phyloP scores from a whole-genome alignment of 2,113 vertebrate species.

The Tiliqua scincoides region DNA sequence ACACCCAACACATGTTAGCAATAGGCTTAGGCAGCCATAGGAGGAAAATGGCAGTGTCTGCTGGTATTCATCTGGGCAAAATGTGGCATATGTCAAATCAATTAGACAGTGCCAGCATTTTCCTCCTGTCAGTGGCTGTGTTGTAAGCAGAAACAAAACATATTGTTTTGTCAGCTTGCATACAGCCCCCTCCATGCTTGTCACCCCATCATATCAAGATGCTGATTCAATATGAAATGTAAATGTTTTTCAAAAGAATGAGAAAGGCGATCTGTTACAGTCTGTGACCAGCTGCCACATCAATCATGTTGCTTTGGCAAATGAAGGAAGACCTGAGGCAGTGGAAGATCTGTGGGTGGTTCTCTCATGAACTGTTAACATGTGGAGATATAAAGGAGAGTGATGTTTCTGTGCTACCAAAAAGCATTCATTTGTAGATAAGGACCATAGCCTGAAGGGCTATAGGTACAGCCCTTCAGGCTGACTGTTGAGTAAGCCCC shows the following conservation, averaged over 20 bases:
- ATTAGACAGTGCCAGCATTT: background rate
- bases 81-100: conserved; percentile 44
- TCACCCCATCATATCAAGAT: conserved; percentile 32
- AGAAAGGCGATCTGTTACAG: background rate
- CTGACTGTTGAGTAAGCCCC: background rate
- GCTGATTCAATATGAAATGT: conserved; percentile 54
- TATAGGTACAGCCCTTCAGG: background rate
- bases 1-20: background rate
- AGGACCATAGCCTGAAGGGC: background rate
- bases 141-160: background rate
- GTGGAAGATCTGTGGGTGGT: conserved; percentile 31
- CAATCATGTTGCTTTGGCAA: conserved; percentile 43
- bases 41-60: conserved; percentile 17
- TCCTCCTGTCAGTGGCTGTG: background rate
- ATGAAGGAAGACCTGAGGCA: conserved; percentile 35
- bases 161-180: conserved; percentile 28
- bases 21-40: conserved; percentile 35
- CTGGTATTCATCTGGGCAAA: background rate
- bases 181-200: background rate
- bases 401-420: background rate
- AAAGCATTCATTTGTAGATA: conserved; percentile 2
- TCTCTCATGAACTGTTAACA: conserved; percentile 38
- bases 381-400: conserved; percentile 39
- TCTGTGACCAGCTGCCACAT: conserved; percentile 52
- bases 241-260: conserved; percentile 25